phyloP scores from a whole-genome alignment of 2,113 vertebrate species.

The Peromyscus polionotus region DNA sequence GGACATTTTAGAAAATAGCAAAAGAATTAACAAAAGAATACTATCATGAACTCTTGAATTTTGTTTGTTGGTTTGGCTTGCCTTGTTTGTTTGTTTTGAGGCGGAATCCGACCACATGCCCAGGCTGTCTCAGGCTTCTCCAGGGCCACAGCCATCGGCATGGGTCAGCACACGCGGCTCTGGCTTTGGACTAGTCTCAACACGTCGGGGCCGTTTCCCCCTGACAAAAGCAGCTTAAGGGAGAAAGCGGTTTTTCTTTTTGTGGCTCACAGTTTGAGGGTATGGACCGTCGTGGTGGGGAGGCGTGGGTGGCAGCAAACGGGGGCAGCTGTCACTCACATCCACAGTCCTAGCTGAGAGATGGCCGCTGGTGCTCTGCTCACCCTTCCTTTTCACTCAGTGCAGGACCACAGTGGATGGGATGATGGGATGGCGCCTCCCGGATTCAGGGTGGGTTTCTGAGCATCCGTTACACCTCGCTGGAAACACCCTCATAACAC shows the following conservation, averaged over 20 bases:
- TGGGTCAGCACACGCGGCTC: no score
- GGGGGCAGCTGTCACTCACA: not conserved
- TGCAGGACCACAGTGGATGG: not conserved
- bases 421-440: not conserved
- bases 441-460: not conserved
- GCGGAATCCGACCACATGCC: no score
- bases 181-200: not conserved
- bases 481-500: not conserved
- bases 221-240: not conserved
- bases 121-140: not conserved
- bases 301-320: not conserved
- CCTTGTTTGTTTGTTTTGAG: not conserved
- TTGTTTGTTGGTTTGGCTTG: not conserved
- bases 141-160: accelerated
- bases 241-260: not conserved
- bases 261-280: not conserved
- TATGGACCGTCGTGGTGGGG: not conserved
- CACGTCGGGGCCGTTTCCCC: not conserved
- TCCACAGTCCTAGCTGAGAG: not conserved
- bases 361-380: not conserved
- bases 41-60: not conserved
- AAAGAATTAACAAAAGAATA: not conserved
- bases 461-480: not conserved
- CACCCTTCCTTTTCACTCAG: not conserved
- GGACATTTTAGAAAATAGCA: not conserved